Conservation (phyloP, 2,797 vertebrate species). For the Anableps anableps region DNA sequence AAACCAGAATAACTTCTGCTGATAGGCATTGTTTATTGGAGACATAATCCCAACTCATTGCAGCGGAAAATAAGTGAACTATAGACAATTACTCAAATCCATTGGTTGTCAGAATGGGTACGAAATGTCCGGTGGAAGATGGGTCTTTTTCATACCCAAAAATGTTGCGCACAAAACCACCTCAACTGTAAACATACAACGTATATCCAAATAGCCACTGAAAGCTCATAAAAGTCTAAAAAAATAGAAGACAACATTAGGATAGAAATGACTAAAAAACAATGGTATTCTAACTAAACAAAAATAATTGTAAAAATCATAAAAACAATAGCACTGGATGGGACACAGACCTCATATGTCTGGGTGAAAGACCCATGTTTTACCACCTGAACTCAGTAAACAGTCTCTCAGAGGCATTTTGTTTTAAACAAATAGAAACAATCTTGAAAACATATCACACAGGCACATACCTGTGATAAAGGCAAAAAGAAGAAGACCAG, state of each 20-base stretch:
- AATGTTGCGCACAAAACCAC: neutral
- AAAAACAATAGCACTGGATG: neutral
- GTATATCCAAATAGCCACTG: neutral
- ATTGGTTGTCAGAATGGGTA: neutral
- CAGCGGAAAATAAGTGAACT: neutral
- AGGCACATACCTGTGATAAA: neutral
- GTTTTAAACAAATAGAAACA: neutral
- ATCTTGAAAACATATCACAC: neutral
- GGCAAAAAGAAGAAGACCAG: neutral
- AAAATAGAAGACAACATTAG: neutral
- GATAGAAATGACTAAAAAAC: neutral
- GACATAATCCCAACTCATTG: neutral
- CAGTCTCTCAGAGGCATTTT: neutral
- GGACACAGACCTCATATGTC: neutral
- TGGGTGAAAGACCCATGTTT: neutral
- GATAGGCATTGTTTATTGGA: neutral
- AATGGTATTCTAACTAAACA: neutral
- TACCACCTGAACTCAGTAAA: neutral
- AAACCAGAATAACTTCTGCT: neutral
- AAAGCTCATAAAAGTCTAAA: neutral
- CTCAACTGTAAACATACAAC: neutral
- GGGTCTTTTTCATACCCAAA: neutral
- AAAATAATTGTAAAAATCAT: neutral
- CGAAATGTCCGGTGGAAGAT: neutral
- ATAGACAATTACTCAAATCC: too few species aligned